Percentiles rank a stretch among this genome's conserved stretches.
Conservation (phyloP, 1,140 invertebrate genomes). For the Arion vulgaris region DNA sequence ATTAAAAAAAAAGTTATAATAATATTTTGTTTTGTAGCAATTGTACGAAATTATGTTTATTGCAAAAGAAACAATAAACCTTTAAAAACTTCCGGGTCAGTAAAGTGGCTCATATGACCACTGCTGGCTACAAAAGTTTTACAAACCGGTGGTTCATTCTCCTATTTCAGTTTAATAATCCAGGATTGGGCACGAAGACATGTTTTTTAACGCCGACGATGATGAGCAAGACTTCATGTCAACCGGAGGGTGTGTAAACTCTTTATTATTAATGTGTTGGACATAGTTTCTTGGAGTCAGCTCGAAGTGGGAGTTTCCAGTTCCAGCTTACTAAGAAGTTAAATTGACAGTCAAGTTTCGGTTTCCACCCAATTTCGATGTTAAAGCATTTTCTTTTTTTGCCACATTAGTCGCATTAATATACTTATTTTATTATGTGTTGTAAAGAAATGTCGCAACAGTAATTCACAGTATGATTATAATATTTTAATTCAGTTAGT, state of each 20-base stretch:
- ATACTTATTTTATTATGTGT: no score
- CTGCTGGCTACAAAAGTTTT: background rate
- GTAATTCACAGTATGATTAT: no score
- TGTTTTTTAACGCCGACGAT: constrained; percentile 68
- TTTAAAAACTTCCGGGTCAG: constrained; percentile 34
- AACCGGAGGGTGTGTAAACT: constrained; percentile 47
- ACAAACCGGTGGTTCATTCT: background rate
- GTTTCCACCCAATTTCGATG: background rate
- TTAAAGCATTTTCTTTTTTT: no score
- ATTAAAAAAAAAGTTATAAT: no score
- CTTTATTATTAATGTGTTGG: background rate
- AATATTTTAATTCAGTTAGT: no score
- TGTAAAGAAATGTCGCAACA: no score
- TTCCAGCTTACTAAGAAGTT: no score
- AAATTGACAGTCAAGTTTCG: no score
- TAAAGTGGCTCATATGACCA: constrained; percentile 33
- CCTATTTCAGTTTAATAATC: background rate
- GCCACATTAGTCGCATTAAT: no score
- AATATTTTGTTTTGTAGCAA: no score
- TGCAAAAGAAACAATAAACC: background rate
- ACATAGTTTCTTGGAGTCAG: background rate
- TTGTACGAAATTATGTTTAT: no score
- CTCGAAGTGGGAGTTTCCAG: background rate
- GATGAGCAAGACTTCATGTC: constrained; percentile 64
- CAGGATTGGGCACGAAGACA: constrained; percentile 12